Evolutionary conservation across 1,140 invertebrate genomes (phyloP), one percentile per base, ranked within the genome.

Genomic region (Cotesia typhae): DNA sequence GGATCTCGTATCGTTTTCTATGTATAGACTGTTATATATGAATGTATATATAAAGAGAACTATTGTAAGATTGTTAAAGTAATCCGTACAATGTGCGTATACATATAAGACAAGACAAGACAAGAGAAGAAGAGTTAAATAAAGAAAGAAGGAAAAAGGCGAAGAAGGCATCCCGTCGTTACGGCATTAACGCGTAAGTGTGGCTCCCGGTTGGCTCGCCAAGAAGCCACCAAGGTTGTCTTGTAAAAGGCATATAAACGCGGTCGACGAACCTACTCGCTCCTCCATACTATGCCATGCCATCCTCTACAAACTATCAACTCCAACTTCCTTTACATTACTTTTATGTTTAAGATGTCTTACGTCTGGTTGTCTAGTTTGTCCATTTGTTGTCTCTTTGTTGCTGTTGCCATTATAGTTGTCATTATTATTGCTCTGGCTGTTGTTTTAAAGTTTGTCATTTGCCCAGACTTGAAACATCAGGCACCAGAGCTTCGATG

Each of bases 231-330:
- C 20, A 52, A 73, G 53, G 61, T 71, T 53, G 61, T 47, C 61
- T 73, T 69, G 72, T 73, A 73, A 73, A 73, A 73, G 72, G 67
- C 60, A 66, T 73, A 70, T 70, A 68, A 69, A 73, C 60, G 72
- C 60, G 72, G 72, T 73, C 72, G 67, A 73, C 67, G 72, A 73
- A 73, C 72, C 67, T 73, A 17, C 57, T 73, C 70, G 41, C 51
- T 36, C 38, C 68, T 59, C 53, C 52, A 59, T 57, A 28, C 28
- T 28, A 28, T 28, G 28, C 28, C 28, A 28, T 28, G 28, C 28
- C 28, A 28, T 28, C 28, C 66, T 70, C 67, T 53, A 59, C 70
- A 28, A 28, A 28, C 28, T 28, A 28, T 28, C 28, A 28, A 38
- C 12, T 37, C 38, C 36, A 14, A 55, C 61, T 38, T 35, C 17